These are phyloP conservation scores for Drosophila fungiperda DNA, from an alignment of 2,888 invertebrate genomes.

Conservation along the genomic window DNA sequence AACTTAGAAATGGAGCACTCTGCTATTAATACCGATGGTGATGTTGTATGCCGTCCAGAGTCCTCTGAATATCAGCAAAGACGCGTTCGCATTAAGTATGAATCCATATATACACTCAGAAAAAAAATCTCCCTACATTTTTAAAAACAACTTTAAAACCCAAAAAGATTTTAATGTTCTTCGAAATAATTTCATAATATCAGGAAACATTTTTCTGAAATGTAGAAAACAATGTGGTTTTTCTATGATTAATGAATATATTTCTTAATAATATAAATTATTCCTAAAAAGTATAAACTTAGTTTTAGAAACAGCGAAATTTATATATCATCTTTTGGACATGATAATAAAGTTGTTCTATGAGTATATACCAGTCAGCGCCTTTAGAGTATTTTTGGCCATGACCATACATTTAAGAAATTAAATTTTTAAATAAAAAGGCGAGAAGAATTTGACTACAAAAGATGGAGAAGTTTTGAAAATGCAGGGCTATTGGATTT, in stretches of 20 bases:
- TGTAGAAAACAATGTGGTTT: neutral
- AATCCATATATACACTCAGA: neutral
- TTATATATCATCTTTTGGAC: neutral
- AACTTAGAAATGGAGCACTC: conserved; percentile 84
- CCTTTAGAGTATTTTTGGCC: no score
- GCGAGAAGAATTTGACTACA: neutral
- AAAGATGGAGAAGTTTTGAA: neutral
- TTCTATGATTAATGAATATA: neutral
- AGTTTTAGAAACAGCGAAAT: neutral
- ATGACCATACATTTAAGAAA: neutral
- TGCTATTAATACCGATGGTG: conserved; percentile 55
- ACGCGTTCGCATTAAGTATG: conserved; percentile 83
- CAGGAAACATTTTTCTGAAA: neutral
- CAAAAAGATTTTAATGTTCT: no score
- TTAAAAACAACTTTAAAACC: no score
- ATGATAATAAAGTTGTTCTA: neutral
- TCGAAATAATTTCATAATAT: neutral
- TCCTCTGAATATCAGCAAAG: conserved; percentile 83
- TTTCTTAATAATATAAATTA: neutral
- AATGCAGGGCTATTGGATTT: neutral
- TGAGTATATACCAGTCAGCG: no score
- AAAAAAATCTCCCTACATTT: neutral
- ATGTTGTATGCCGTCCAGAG: conserved; percentile 72
- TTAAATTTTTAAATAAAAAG: neutral
- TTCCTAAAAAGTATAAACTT: no score